Percentiles rank a stretch among this genome's conserved stretches.
Evolutionary conservation across 2,113 vertebrate species (phyloP).

Genomic region (Amia ocellicauda): DNA sequence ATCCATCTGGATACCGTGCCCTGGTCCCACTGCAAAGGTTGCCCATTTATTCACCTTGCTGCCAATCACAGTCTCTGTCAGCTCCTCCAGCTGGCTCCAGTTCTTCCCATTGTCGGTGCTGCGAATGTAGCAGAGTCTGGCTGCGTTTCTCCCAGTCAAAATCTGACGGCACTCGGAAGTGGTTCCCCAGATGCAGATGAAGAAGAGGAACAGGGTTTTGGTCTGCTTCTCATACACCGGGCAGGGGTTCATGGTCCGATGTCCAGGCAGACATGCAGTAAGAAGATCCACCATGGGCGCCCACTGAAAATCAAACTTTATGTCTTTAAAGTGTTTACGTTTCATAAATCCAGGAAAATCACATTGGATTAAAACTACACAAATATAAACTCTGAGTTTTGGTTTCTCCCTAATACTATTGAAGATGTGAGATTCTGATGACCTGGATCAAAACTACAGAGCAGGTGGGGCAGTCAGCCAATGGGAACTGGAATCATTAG

Average conservation of each 20-base stretch:
- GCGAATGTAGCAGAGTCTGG: conserved; percentile 79
- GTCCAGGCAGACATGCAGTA: conserved; percentile 45
- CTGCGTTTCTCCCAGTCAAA: conserved; percentile 71
- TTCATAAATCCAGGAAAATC: conserved; percentile 1
- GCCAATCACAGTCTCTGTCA: conserved; percentile 78
- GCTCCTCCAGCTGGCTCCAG: conserved; percentile 74
- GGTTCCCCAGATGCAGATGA: conserved; percentile 71
- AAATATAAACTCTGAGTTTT: neutral
- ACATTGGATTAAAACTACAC: neutral
- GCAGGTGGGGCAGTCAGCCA: no score
- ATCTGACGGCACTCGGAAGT: conserved; percentile 75
- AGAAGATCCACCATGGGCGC: conserved; percentile 52
- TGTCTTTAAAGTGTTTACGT: no score
- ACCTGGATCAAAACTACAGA: no score
- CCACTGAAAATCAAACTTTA: conserved; percentile 50
- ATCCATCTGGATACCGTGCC: conserved; percentile 79
- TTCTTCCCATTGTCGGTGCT: conserved; percentile 75
- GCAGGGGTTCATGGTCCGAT: conserved; percentile 75
- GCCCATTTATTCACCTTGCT: conserved; percentile 71
- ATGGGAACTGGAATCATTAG: no score
- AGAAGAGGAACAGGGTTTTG: conserved; percentile 78
- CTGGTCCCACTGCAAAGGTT: conserved; percentile 87
- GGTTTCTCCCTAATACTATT: neutral
- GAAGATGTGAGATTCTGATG: no score
- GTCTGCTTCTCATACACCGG: conserved; percentile 64